Percentiles rank a stretch among this genome's conserved stretches.
phyloP scores from a whole-genome alignment of 2,888 invertebrate genomes.

The Bembecia ichneumoniformis region DNA sequence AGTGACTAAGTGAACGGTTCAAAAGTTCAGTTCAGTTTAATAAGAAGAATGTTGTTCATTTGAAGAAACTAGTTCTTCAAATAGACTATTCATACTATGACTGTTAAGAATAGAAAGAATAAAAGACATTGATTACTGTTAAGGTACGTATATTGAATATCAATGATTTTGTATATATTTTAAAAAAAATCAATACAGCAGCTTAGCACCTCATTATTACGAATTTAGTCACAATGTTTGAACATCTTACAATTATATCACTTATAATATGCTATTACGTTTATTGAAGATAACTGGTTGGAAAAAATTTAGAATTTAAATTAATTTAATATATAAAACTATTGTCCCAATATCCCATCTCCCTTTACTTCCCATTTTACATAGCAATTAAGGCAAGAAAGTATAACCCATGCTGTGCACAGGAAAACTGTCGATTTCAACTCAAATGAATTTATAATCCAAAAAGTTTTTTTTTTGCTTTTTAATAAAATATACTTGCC shows the following conservation, averaged over 20 bases:
- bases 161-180: conserved; percentile 37
- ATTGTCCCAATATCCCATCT: conserved; percentile 24
- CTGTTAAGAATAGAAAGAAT: conserved; percentile 8
- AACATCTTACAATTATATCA: too few relatives aligned
- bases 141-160: conserved; percentile 51
- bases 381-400: conserved; percentile 63
- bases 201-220: conserved; percentile 44
- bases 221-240: too few relatives aligned
- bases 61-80: too few relatives aligned
- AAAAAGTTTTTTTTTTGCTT: too few relatives aligned
- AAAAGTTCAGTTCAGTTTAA: too few relatives aligned
- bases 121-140: conserved; percentile 29
- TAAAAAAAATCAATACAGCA: conserved; percentile 25
- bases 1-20: too few relatives aligned
- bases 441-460: not conserved
- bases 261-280: too few relatives aligned
- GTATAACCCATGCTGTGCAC: not conserved
- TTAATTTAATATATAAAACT: too few relatives aligned
- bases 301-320: too few relatives aligned
- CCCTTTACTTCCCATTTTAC: conserved; percentile 35
- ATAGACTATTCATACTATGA: too few relatives aligned
- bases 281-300: not conserved
- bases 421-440: not conserved
- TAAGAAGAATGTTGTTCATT: too few relatives aligned
- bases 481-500: conserved; percentile 33